phyloP scores from a whole-genome alignment of 2,797 vertebrate species.

The Centroberyx gerrardi region DNA sequence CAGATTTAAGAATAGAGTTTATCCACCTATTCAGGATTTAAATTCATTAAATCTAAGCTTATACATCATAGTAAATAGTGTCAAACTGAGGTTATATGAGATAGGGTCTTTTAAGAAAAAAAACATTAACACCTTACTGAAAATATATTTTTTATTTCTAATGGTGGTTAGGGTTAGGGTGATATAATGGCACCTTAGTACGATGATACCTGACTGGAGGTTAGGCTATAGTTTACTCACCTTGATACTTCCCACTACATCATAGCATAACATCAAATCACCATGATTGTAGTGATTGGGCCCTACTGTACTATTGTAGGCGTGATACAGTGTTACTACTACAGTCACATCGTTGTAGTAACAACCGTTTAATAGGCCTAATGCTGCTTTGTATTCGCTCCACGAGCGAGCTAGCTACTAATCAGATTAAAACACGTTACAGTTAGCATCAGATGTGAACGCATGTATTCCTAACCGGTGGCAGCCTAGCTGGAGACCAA shows the following conservation, averaged over 20 bases:
- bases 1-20: too few species aligned
- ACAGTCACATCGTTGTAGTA: too few species aligned
- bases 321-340: too few species aligned
- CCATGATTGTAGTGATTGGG: too few species aligned
- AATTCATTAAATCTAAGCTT: not conserved
- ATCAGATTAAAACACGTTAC: not conserved
- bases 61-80: too few species aligned
- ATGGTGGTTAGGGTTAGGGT: not conserved
- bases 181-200: too few species aligned
- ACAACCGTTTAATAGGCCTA: not conserved
- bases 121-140: not conserved
- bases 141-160: not conserved
- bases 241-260: too few species aligned
- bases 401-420: not conserved
- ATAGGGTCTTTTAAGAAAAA: not conserved
- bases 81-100: too few species aligned
- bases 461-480: slow-evolving; percentile 3
- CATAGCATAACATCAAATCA: too few species aligned
- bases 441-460: not conserved
- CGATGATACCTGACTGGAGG: not conserved
- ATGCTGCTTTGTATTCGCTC: not conserved
- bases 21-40: not conserved
- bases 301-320: too few species aligned
- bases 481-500: slow-evolving; percentile 32
- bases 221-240: not conserved